Percentiles rank a stretch among this genome's conserved stretches.
Evolutionary conservation across 2,888 invertebrate genomes (phyloP).

Genomic region (Coecobrya sp.): DNA sequence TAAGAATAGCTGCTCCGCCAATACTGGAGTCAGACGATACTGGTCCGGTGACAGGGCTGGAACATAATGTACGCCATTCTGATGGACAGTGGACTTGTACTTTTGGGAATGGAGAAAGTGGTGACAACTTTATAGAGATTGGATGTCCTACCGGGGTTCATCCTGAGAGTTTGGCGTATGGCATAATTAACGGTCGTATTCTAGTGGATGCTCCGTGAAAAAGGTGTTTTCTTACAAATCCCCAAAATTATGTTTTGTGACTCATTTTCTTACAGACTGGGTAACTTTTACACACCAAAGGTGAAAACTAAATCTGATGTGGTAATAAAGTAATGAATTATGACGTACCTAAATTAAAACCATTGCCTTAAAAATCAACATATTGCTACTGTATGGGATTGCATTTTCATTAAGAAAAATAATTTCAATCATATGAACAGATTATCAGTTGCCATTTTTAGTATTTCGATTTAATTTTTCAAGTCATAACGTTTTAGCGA

Average conservation of each 20-base stretch:
- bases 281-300: not conserved
- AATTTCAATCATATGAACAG: too few relatives aligned
- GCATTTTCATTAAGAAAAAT: too few relatives aligned
- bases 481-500: too few relatives aligned
- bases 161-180: constrained; percentile 65
- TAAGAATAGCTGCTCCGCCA: constrained; percentile 62
- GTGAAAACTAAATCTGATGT: constrained; percentile 6
- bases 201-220: constrained; percentile 74
- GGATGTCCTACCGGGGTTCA: constrained; percentile 72
- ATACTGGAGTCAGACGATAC: not conserved
- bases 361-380: too few relatives aligned
- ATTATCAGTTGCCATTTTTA: too few relatives aligned
- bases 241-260: not conserved
- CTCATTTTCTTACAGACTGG: not conserved
- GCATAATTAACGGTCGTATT: constrained; percentile 62
- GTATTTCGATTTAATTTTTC: too few relatives aligned
- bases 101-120: constrained; percentile 51
- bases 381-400: too few relatives aligned
- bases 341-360: too few relatives aligned
- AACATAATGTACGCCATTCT: constrained; percentile 49
- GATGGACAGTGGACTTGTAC: constrained; percentile 79
- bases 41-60: not conserved
- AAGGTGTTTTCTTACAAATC: not conserved
- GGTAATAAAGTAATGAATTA: not conserved
- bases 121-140: constrained; percentile 73